Evolutionary conservation across 2,888 invertebrate species (phyloP), one percentile per base, ranked within the genome.

Genomic region (Drosophila monieri): DNA sequence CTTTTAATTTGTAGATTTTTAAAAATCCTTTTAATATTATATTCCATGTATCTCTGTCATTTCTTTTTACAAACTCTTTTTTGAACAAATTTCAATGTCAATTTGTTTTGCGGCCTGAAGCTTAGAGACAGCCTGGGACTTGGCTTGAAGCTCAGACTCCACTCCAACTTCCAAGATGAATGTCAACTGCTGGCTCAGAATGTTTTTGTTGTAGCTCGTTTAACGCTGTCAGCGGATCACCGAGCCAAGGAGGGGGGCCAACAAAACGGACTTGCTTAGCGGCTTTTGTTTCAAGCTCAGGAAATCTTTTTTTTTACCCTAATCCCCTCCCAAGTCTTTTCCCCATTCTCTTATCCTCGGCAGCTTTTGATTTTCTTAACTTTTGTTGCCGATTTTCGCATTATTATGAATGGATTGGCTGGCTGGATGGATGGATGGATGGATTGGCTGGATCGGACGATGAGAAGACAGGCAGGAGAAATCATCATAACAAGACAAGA

Each of bases 401-500:
- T 80, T 80, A 79, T 80, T 81, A 80, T 85, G 86, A 80, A 80
- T 85, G 84, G 72, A 60, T 71, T 46, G 32, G 48, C 37, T 61
- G 60, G 62, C 9, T 44, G 70, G 52, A 53, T 43, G 64, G 52
- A 59, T 35, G 48, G 37, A 46, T 37, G 57, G 37, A 47, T 56
- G 56, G 58, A 43, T 35, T 49, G 58, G 55, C 9, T 46, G 59
- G n/a, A 27, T 39, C 46, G 15, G 41, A 15, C 0, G 44, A 41
- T 23, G 47, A 8, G 30, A 30, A 56, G 30, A 48, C 25, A 52
- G 52, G 52, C 32, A 46, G 47, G 54, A 56, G 60, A 84, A 74
- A 87, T 87, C 76, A 87, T 84, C 88, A 84, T 88, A 84, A 87
- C 88, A 84, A 88, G 88, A 51, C 81, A 61, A 57, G 69, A 60